Percentiles rank a stretch among this genome's conserved stretches.
Conservation (phyloP, 2,888 invertebrate genomes). For the Aleiodes testaceus region DNA sequence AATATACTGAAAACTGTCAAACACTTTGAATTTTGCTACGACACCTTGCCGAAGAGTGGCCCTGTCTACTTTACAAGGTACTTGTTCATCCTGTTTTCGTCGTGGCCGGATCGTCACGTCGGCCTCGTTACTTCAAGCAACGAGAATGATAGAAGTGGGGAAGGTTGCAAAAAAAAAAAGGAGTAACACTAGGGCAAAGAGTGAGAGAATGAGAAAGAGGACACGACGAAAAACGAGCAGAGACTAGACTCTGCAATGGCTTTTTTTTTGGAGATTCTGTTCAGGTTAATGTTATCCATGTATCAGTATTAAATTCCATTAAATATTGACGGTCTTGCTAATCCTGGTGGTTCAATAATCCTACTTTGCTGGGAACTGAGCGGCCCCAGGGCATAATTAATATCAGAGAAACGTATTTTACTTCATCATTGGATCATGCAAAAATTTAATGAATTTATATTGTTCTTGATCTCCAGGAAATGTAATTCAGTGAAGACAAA, state of each 20-base stretch:
- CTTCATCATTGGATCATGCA: too few relatives aligned
- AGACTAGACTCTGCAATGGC: neutral
- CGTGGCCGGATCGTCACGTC: constrained; percentile 41
- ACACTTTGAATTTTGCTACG: constrained; percentile 32
- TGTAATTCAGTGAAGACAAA: neutral
- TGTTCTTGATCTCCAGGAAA: too few relatives aligned
- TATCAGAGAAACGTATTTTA: too few relatives aligned
- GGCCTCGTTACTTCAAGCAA: constrained; percentile 41
- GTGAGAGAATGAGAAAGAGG: constrained; percentile 8
- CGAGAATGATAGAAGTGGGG: constrained; percentile 18
- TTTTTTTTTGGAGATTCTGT: neutral
- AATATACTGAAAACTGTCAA: constrained; percentile 25
- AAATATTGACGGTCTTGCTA: too few relatives aligned
- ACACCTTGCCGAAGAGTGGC: constrained; percentile 34
- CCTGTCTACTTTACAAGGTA: constrained; percentile 38
- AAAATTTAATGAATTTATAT: too few relatives aligned
- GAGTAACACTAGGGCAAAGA: constrained; percentile 1
- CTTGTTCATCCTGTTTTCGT: constrained; percentile 34
- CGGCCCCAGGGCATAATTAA: too few relatives aligned
- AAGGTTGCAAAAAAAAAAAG: constrained; percentile 26
- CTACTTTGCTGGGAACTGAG: too few relatives aligned
- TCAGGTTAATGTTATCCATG: too few relatives aligned
- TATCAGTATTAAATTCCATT: too few relatives aligned
- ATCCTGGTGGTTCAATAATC: too few relatives aligned
- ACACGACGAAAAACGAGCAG: neutral